Conservation (phyloP, 2,888 invertebrate species). For the Trichopoda pennipes region DNA sequence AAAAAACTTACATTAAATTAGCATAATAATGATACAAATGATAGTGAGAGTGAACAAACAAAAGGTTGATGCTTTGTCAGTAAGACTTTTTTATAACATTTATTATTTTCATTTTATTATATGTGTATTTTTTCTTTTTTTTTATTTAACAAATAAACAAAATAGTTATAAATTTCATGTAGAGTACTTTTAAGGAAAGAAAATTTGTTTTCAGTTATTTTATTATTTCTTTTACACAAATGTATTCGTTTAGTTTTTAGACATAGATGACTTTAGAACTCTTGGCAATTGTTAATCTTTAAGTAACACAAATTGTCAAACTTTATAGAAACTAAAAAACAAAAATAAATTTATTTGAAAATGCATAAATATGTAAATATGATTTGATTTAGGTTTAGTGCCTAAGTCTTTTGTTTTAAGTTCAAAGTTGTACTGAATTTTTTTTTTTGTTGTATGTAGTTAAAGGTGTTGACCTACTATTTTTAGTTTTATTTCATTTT, state of each 20-base stretch:
- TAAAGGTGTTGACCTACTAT: conserved; percentile 60
- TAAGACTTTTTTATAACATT: conserved; percentile 6
- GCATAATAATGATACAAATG: conserved; percentile 69
- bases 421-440: not conserved
- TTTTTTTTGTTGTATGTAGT: conserved; percentile 9
- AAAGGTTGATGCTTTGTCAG: conserved; percentile 47
- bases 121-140: conserved; percentile 12
- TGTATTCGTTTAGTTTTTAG: conserved; percentile 27
- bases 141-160: conserved; percentile 33
- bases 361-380: conserved; percentile 50
- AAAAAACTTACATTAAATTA: conserved; percentile 64
- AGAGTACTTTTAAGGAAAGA: conserved; percentile 42
- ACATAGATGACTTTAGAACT: conserved; percentile 67
- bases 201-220: conserved; percentile 11
- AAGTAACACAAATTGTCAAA: conserved; percentile 55
- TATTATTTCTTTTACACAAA: conserved; percentile 18
- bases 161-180: conserved; percentile 61
- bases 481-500: not conserved
- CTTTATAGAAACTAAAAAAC: conserved; percentile 23
- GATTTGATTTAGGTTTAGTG: conserved; percentile 37
- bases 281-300: conserved; percentile 60
- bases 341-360: conserved; percentile 18
- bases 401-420: conserved; percentile 50
- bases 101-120: conserved; percentile 29
- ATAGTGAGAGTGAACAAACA: conserved; percentile 65